Percentiles rank a stretch among this genome's conserved stretches.
These are phyloP conservation scores for Girardinus metallicus DNA, from an alignment of 2,797 vertebrate species.

Conservation along the genomic window DNA sequence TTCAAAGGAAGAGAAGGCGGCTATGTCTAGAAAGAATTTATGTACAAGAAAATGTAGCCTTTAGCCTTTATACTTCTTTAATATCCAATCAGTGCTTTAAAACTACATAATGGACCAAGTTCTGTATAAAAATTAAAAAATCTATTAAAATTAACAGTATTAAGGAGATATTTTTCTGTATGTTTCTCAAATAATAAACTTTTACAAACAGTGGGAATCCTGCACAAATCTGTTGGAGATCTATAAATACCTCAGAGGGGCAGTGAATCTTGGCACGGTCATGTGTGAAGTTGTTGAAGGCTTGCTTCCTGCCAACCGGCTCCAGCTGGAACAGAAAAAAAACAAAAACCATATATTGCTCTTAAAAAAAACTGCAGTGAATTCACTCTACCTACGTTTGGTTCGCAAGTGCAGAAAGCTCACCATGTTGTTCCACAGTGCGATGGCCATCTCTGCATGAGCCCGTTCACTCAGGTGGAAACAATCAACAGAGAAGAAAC, in stretches of 20 bases:
- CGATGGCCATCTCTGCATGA: conserved; percentile 89
- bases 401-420: conserved; percentile 2
- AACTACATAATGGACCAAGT: background rate
- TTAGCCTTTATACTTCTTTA: background rate
- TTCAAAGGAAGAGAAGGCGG: no score
- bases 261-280: conserved; percentile 87
- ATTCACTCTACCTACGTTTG: background rate
- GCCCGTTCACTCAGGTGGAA: conserved; percentile 86
- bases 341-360: background rate
- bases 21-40: background rate
- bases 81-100: background rate
- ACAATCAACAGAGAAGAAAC: conserved; percentile 90
- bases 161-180: background rate
- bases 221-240: background rate
- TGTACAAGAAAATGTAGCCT: background rate
- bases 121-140: background rate
- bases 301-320: conserved; percentile 86
- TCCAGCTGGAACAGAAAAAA: conserved; percentile 81
- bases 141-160: background rate
- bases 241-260: conserved; percentile 78
- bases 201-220: conserved; percentile 2
- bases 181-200: background rate
- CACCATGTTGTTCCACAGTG: conserved; percentile 96
- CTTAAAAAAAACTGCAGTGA: conserved; percentile 3
- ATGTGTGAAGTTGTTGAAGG: conserved; percentile 88